A percentile compares a stretch with the other conserved stretches of the same genome.
Conservation (phyloP, 2,113 vertebrate genomes). For the Nansenia antarctica region DNA sequence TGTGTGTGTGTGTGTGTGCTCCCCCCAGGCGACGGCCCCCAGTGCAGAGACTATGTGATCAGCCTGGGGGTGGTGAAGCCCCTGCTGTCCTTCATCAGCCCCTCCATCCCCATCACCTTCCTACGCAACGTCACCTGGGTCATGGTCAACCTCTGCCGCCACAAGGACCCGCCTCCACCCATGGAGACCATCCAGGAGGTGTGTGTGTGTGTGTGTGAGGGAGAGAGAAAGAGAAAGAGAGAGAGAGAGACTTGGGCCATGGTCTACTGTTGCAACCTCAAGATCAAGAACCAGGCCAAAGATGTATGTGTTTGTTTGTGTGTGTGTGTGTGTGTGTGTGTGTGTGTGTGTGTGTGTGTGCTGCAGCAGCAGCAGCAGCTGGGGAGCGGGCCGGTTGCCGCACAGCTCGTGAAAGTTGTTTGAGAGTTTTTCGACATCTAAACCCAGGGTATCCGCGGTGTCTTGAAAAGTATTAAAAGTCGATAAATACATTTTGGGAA, state of each 20-base stretch:
- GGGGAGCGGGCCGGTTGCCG: too few species aligned
- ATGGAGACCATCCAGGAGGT: constrained; percentile 99
- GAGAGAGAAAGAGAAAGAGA: neutral
- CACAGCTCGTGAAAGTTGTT: too few species aligned
- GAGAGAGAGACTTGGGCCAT: neutral
- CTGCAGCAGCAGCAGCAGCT: too few species aligned
- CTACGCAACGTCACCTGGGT: constrained; percentile 99
- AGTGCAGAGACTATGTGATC: constrained; percentile 98
- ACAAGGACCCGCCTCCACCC: constrained; percentile 97
- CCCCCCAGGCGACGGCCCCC: constrained; percentile 90
- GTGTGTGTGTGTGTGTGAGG: too few species aligned
- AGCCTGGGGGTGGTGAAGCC: constrained; percentile 97
- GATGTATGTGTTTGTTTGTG: neutral
- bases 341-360: neutral
- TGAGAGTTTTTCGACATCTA: too few species aligned
- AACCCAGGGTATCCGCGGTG: too few species aligned
- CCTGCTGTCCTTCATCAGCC: constrained; percentile 97
- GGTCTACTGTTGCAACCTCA: neutral
- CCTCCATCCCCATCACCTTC: constrained; percentile 99
- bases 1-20: neutral
- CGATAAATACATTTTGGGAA: too few species aligned
- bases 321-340: neutral
- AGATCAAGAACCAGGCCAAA: neutral
- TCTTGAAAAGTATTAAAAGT: too few species aligned
- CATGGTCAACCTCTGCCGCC: constrained; percentile 98